A percentile compares a stretch with the other conserved stretches of the same genome.
Conservation (phyloP, 2,113 vertebrate genomes). For the Tragulus kanchil region DNA sequence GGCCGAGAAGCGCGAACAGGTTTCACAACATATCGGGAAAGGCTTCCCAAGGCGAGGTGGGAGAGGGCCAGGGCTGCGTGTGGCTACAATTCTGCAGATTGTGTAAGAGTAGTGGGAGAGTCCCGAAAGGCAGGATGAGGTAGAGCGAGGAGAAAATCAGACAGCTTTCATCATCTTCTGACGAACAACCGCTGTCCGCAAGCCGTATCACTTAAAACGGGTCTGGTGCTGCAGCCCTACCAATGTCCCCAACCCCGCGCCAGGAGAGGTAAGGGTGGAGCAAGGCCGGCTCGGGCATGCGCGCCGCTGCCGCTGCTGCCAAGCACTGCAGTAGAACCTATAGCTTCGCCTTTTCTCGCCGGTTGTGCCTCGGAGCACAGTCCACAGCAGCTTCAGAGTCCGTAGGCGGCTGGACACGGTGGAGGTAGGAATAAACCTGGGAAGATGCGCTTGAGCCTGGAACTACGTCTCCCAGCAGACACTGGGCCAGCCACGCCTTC, state of each 20-base stretch:
- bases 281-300: background rate
- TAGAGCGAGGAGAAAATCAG: background rate
- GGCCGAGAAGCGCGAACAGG: constrained; percentile 48
- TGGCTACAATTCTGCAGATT: background rate
- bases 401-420: rapidly evolving
- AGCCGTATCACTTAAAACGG: background rate
- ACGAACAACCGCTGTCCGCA: background rate
- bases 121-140: background rate
- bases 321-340: background rate
- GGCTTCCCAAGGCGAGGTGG: constrained; percentile 1
- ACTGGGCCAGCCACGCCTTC: background rate
- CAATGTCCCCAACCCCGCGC: background rate
- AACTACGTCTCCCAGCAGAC: constrained; percentile 73
- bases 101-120: background rate
- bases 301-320: background rate
- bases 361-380: background rate
- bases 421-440: rapidly evolving
- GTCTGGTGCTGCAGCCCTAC: rapidly evolving
- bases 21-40: constrained; percentile 72
- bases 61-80: background rate
- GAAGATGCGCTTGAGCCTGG: rapidly evolving
- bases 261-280: rapidly evolving
- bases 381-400: background rate
- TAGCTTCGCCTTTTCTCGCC: background rate
- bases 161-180: background rate